Base-by-base conservation (phyloP, 2,113 vertebrate genomes). In the Dicentrarchus labrax region DNA sequence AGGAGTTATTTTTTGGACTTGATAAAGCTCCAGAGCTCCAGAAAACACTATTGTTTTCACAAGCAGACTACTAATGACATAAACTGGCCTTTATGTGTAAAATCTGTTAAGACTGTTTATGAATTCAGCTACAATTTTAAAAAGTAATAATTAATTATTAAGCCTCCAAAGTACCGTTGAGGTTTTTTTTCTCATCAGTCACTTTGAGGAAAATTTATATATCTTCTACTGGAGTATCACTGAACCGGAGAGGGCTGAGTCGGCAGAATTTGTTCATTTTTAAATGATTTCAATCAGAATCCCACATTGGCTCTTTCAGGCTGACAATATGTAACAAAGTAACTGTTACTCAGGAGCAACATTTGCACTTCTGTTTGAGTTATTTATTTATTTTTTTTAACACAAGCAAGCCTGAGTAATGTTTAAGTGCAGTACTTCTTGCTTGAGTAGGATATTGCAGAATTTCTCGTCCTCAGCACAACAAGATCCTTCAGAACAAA, bases 401-500 rank as follows among this genome's bases (percentile, higher is more conserved):
- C 51, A 54, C 39, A 68, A n/a, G 15, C n/a, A 50, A 21, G 11
- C 6, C 19, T n/a, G 50, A 57, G 30, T 64, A 22, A 82, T 48
- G 39, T 19, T 41, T 36, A 76, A 66, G 41, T 65, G 38, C 70
- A 64, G 45, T 50, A 6, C 48, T 53, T 62, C 50, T 36, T 67
- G 38, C 50, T 36, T 68, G 22, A 71, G 80, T 10, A 30, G 67
- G 47, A 74, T 75, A 71, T 38, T 65, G 59, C 19, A 72, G 73
- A 30, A 50, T n/a, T 11, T 61, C 70, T 61, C 30, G 38, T 56
- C 60, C 19, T n/a, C 43, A 41, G 70, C 76, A 41, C 76, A 51
- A 19, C 54, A 12, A 76, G 41, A 72, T 38, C 60, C 15, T 64
- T 71, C 30, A 39, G 53, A 82, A 65, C 24, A 38, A 82, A 84